These are phyloP conservation scores for Sesamia nonagrioides DNA, from an alignment of 1,140 invertebrate species.

Conservation along the genomic window DNA sequence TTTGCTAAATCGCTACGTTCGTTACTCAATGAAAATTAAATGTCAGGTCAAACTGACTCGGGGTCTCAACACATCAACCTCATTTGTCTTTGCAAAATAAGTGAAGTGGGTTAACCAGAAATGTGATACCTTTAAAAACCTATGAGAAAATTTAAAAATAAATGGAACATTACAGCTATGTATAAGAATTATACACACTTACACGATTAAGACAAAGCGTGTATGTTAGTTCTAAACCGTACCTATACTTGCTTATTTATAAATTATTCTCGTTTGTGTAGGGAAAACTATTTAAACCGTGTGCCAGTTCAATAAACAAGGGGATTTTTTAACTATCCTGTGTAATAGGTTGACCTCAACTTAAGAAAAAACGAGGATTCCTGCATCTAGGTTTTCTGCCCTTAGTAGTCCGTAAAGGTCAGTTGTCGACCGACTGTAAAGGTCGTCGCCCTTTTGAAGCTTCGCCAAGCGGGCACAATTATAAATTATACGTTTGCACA, in stretches of 20 bases:
- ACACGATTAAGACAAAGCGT: too few species aligned
- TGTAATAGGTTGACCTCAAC: conserved; percentile 15
- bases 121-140: too few species aligned
- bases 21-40: conserved; percentile 30
- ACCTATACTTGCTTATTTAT: background rate
- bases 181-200: background rate
- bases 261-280: background rate
- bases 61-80: conserved; percentile 10
- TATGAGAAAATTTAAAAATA: too few species aligned
- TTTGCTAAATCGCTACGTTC: background rate
- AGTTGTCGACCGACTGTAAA: conserved; percentile 71
- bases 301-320: background rate
- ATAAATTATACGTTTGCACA: conserved; percentile 54
- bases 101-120: background rate
- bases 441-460: conserved; percentile 71
- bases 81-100: background rate
- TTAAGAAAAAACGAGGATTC: conserved; percentile 28
- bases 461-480: conserved; percentile 47
- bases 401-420: conserved; percentile 73
- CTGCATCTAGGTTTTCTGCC: conserved; percentile 54
- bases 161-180: background rate
- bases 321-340: background rate
- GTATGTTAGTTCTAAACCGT: too few species aligned
- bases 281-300: background rate
- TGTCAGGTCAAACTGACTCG: conserved; percentile 36